These are phyloP conservation scores for sheep (Ovis aries) DNA, from an alignment of 2,113 vertebrate genomes.

Conservation along the genomic window DNA sequence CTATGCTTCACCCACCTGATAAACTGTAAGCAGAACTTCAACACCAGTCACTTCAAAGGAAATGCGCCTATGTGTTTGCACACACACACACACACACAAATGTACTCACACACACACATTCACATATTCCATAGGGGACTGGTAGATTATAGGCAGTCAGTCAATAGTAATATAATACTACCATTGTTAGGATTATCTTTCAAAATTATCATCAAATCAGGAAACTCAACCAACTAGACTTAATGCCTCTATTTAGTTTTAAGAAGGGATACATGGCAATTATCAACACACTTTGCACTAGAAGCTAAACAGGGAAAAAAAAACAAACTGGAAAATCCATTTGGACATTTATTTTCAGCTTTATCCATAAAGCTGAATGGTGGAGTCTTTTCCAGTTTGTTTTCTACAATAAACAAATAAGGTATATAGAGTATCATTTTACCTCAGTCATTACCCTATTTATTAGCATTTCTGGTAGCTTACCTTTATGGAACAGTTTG, in stretches of 20 bases:
- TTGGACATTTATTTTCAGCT: background rate
- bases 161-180: background rate
- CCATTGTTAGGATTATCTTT: background rate
- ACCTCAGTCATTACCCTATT: background rate
- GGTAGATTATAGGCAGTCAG: background rate
- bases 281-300: background rate
- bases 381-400: background rate
- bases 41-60: background rate
- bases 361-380: background rate
- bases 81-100: background rate
- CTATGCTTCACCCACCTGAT: background rate
- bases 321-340: background rate
- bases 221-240: background rate
- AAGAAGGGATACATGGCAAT: background rate
- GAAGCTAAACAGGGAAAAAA: background rate
- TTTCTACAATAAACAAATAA: background rate
- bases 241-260: background rate
- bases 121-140: background rate
- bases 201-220: background rate
- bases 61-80: rapidly evolving
- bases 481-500: background rate
- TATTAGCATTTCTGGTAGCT: background rate
- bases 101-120: background rate
- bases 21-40: background rate
- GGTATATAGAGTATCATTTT: background rate